phyloP scores from a whole-genome alignment of 2,888 invertebrate genomes.

The Rhamnusium bicolor region DNA sequence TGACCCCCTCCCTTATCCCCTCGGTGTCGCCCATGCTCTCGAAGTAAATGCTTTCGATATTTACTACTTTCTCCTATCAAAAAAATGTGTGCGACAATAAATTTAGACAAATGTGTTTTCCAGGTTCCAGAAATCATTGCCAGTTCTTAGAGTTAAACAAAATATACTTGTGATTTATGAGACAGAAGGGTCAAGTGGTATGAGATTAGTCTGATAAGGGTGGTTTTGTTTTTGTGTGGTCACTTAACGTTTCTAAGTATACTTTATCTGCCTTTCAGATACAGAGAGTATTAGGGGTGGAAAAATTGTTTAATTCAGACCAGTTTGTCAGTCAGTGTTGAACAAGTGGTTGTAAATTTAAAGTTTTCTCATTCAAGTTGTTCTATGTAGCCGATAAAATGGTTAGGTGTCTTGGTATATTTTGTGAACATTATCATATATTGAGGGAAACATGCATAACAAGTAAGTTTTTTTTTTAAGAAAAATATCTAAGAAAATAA shows the following conservation, averaged over 20 bases:
- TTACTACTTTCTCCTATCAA: not conserved
- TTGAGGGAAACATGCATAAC: slow-evolving; percentile 38
- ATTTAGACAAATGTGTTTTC: not conserved
- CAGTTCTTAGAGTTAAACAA: not conserved
- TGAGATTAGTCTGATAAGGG: not conserved
- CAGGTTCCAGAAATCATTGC: not conserved
- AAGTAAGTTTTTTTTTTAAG: slow-evolving; percentile 41
- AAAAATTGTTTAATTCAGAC: not conserved
- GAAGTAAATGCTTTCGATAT: not conserved
- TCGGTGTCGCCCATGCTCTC: no score
- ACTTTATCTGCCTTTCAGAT: not conserved
- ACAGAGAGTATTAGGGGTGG: not conserved
- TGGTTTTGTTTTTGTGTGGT: not conserved
- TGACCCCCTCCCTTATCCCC: no score
- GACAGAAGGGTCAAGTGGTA: not conserved
- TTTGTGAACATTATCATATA: slow-evolving; percentile 51
- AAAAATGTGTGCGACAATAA: not conserved
- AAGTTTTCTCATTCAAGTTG: no score
- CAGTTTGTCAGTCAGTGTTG: not conserved
- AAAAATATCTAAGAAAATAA: no score
- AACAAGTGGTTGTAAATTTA: slow-evolving; percentile 12
- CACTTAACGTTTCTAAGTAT: not conserved
- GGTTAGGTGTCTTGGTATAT: slow-evolving; percentile 47
- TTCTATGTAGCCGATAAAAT: slow-evolving; percentile 23
- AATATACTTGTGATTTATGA: not conserved